A percentile compares a stretch with the other conserved stretches of the same genome.
Evolutionary conservation across 2,888 invertebrate genomes (phyloP).

Genomic region (Yponomeuta sedellus): DNA sequence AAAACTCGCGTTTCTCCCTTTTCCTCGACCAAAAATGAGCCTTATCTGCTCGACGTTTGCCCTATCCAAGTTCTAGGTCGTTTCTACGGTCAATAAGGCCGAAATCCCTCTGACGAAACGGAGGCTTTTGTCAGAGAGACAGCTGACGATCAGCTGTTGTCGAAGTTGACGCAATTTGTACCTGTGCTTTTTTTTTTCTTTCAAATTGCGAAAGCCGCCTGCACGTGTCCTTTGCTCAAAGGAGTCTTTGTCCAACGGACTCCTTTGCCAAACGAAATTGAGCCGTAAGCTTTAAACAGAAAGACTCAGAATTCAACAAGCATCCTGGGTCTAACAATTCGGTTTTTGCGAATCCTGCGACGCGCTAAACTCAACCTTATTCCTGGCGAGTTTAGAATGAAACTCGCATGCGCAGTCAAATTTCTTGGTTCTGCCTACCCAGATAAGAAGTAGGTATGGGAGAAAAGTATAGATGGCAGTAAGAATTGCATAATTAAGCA

Average conservation of each 20-base stretch:
- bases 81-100: background rate
- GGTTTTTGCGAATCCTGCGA: too few species aligned
- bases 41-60: too few species aligned
- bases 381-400: too few species aligned
- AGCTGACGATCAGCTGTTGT: slow-evolving; percentile 52
- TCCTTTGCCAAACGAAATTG: background rate
- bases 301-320: background rate
- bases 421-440: background rate
- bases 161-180: slow-evolving; percentile 15
- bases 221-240: slow-evolving; percentile 31
- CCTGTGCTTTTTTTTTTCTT: slow-evolving; percentile 25
- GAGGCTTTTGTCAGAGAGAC: slow-evolving; percentile 25
- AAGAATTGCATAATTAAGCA: background rate
- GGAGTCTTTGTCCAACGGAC: background rate
- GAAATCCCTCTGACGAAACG: background rate
- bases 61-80: too few species aligned
- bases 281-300: background rate
- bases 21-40: too few species aligned
- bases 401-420: too few species aligned
- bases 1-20: too few species aligned
- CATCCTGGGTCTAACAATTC: background rate
- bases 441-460: slow-evolving; percentile 2
- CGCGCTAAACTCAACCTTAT: too few species aligned
- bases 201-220: slow-evolving; percentile 13
- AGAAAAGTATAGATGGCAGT: background rate